Evolutionary conservation across 2,888 invertebrate species (phyloP).

Genomic region (Achlya flavicornis): DNA sequence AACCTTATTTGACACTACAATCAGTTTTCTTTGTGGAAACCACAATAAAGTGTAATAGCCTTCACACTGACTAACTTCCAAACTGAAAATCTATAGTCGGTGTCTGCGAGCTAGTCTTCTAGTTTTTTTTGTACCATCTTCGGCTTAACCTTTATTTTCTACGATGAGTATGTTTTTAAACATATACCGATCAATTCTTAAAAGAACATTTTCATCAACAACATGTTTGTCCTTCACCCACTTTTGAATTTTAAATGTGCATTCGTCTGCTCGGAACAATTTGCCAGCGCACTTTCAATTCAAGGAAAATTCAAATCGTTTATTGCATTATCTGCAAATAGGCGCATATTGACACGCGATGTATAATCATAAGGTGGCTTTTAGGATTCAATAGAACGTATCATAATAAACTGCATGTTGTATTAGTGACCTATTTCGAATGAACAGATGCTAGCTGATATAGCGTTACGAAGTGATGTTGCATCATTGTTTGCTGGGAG

Average conservation of each 20-base stretch:
- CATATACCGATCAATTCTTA: not conserved
- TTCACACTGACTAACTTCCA: not conserved
- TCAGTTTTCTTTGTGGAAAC: not conserved
- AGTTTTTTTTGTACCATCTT: not conserved
- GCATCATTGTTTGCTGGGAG: not conserved
- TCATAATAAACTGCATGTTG: not conserved
- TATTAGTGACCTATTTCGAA: slow-evolving; percentile 2
- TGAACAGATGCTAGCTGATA: slow-evolving; percentile 1
- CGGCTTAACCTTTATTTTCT: not conserved
- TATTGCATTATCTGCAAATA: not conserved
- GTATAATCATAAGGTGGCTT: slow-evolving; percentile 5
- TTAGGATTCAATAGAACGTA: slow-evolving; percentile 3
- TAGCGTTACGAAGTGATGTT: not conserved
- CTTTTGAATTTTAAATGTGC: not conserved
- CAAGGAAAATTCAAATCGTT: not conserved
- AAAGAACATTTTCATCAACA: not conserved
- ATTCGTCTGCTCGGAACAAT: not conserved
- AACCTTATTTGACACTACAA: not conserved
- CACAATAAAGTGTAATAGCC: not conserved
- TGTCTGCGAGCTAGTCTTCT: no score
- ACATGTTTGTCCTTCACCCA: not conserved
- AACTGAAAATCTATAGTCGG: no score
- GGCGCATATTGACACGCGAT: slow-evolving; percentile 6
- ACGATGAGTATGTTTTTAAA: not conserved
- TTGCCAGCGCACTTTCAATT: not conserved